phyloP scores from a whole-genome alignment of 2,888 invertebrate genomes.

The Athripsodes cinereus region DNA sequence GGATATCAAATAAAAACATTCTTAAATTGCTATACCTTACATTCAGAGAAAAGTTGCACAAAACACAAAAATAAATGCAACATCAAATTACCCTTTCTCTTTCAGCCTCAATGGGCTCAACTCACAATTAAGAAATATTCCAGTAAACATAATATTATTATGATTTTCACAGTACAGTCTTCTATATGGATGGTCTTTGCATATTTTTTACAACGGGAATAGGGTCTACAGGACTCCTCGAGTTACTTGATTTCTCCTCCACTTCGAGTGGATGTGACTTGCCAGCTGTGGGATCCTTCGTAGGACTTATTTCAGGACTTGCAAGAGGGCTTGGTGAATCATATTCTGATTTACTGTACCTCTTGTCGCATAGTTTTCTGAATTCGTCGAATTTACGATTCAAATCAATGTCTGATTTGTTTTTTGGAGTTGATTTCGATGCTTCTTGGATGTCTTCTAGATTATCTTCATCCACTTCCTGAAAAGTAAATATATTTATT shows the following conservation, averaged over 20 bases:
- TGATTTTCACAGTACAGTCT: neutral
- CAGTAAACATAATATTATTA: no score
- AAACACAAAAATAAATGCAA: no score
- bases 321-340: slow-evolving; percentile 24
- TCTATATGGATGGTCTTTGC: slow-evolving; percentile 26
- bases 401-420: slow-evolving; percentile 47
- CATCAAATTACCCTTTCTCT: no score
- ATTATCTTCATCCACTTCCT: slow-evolving; percentile 67
- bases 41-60: no score
- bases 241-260: neutral
- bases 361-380: slow-evolving; percentile 42
- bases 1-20: no score
- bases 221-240: slow-evolving; percentile 9
- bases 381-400: slow-evolving; percentile 54
- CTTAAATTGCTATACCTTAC: no score
- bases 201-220: slow-evolving; percentile 13
- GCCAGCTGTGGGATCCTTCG: slow-evolving; percentile 20
- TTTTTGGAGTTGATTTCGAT: slow-evolving; percentile 35
- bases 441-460: slow-evolving; percentile 37
- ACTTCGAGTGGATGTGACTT: slow-evolving; percentile 19
- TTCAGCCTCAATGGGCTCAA: no score
- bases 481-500: no score
- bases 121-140: no score
- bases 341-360: slow-evolving; percentile 23
- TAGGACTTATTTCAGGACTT: slow-evolving; percentile 23